Base-by-base conservation (phyloP, 2,797 vertebrate genomes). In the Labroides dimidiatus region DNA sequence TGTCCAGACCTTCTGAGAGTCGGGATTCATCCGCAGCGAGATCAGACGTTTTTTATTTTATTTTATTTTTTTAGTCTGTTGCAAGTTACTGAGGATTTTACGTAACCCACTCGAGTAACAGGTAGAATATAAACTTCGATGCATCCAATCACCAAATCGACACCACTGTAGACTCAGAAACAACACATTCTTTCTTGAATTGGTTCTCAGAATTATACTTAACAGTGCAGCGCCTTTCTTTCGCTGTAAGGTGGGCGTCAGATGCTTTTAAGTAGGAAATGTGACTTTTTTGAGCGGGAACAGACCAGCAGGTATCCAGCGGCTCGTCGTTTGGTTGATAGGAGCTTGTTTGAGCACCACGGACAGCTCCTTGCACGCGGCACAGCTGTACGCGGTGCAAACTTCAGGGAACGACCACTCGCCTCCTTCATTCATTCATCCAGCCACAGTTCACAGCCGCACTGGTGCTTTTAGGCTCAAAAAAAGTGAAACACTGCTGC, bases 331-430 rank as follows among this genome's bases (percentile, higher is more conserved):
- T 67, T 17, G 58, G 14, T 24, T 48, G 33, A 47, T 13, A 14
- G 36, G 23, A 36, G 4, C 19, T 33, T 41, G 49, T 52, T 57
- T 86, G 91, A 93, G 92, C 49, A 94, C 92, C 90, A 15, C 78
- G 88, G 94, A 92, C 91, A 94, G 92, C 80, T 93, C 84, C 89
- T 61, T 74, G 64, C 72, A 33, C 57, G 72, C 80, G 59, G 76
- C 55, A 77, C 75, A 56, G 65, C 73, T 77, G 78, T 49, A 50
- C 72, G 71, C 58, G 58, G 65, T 30, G 45, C 76, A 80, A 93
- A 92, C 85, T 92, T 90, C 81, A 64, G 58, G 42, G 72, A 21
- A 64, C 72, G 16, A 15, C 39, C 55, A 15, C 24, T 33, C 24
- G 7, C 44, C 58, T 62, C 64, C 57, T 73, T 14, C 47, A n/a